Evolutionary conservation across 2,888 invertebrate genomes (phyloP), one percentile per base, ranked within the genome.

Genomic region (Alloscopus bannaensis): DNA sequence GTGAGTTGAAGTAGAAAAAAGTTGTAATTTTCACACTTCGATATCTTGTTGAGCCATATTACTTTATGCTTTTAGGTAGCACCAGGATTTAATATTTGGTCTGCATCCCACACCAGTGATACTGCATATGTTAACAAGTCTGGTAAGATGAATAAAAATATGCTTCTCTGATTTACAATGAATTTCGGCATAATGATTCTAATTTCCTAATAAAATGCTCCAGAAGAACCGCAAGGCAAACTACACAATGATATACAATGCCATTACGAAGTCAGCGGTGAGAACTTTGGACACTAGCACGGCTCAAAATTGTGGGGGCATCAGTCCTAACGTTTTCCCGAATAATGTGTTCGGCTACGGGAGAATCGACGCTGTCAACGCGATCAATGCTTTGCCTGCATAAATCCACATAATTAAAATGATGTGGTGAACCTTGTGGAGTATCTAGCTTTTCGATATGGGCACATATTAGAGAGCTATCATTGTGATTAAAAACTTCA

Each of bases 331-430:
- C 40, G n/a, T 42, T 4, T 62, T 3, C 8, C 71, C 76, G 20
- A 76, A 76, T 18, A 72, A 72, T 18, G 72, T 64, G 0, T 68
- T 60, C 24, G 76, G 76, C n/a, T 68, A 60, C 36, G 76, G 76
- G 3, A 22, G 24, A 0, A 60, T 76, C 16, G 76, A 76, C 42
- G 68, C 76, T 50, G 24, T 68, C 1, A 50, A 76, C 36, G 22
- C 68, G 20, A 36, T 76, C 16, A 59, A 66, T 8, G 66, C 66
- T n/a, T n/a, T n/a, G n/a, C n/a, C n/a, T n/a, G 26, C 36, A 2
- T 72, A 64, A 72, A 6, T 36, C n/a, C 42, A 42, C 13, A 42
- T 42, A 2, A 42, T 42, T 8, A 42, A 3, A 13, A 13, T 36
- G n/a, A n/a, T n/a, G n/a, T n/a, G n/a, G n/a, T n/a, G n/a, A n/a